Base-by-base conservation (phyloP, 2,797 vertebrate genomes). In the Huso huso region DNA sequence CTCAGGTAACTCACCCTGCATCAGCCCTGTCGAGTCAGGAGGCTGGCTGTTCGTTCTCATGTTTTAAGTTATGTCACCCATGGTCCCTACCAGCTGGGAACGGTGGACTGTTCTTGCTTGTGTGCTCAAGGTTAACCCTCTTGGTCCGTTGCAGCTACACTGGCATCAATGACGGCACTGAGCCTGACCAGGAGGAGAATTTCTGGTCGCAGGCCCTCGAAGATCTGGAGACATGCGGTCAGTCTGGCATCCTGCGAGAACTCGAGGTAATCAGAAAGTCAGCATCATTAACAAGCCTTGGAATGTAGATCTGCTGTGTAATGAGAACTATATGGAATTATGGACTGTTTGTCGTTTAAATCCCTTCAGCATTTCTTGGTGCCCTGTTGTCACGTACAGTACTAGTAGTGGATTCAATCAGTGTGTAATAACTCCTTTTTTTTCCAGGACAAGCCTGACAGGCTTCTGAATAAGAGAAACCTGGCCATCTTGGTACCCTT, bases 121-220 rank as follows among this genome's bases (percentile, higher is more conserved):
- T 51, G 48, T 62, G 65, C 53, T 69, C 6, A 6, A 1, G 51
- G 72, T 15, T 66, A 61, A 66, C 76, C 68, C 48, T 69, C 62
- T 48, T 48, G 61, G 4, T 50, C 53, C 48, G 57, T 18, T 73
- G 67, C 79, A 99, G 96, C 82, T 97, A 95, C 75, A 76, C 87
- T 58, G 94, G 93, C 69, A 85, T 88, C n/a, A 91, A 91, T 0
- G 94, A 96, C 9, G 89, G 91, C 66, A 86, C 88, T 0, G 95
- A 98, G 78, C 90, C 91, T 0, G 97, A 99, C 81, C 97, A 97
- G 81, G 95, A 98, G 70, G 97, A 99, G 85, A 98, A 93, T 79
- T 99, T 98, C 88, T 99, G 96, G 97, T 99, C 96, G 72, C 95
- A 99, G 81, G 96, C 97, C 0, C 88, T 99, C 81, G 97, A 99